Evolutionary conservation across 2,113 vertebrate genomes (phyloP).

Genomic region (Sinocyclocheilus anophthalmus): DNA sequence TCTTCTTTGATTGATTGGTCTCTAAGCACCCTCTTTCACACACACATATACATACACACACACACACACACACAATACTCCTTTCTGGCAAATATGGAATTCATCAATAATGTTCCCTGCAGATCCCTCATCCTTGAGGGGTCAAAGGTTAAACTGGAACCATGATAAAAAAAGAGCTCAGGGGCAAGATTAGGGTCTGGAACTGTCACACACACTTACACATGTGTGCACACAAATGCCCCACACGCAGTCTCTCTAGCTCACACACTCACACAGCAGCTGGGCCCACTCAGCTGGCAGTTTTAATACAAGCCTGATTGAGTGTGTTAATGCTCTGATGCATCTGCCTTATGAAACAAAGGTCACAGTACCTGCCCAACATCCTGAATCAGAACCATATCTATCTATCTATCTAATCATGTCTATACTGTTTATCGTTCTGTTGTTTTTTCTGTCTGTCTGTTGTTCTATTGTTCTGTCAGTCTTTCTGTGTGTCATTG

Average conservation of each 20-base stretch:
- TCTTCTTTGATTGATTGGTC: slow-evolving; percentile 46
- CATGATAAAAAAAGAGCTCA: slow-evolving; percentile 76
- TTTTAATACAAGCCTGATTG: slow-evolving; percentile 67
- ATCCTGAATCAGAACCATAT: slow-evolving; percentile 64
- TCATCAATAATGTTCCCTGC: slow-evolving; percentile 81
- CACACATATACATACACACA: neutral
- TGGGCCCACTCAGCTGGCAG: slow-evolving; percentile 74
- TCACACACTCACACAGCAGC: slow-evolving; percentile 68
- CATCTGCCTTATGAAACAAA: slow-evolving; percentile 64
- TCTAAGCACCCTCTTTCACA: slow-evolving; percentile 30
- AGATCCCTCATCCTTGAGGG: slow-evolving; percentile 68
- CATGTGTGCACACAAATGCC: slow-evolving; percentile 30
- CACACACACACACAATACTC: neutral
- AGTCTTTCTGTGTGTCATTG: slow-evolving; percentile 27
- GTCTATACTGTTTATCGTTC: slow-evolving; percentile 19
- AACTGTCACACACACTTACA: slow-evolving; percentile 31
- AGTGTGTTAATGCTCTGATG: slow-evolving; percentile 63
- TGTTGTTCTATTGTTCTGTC: no score
- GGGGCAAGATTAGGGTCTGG: slow-evolving; percentile 53
- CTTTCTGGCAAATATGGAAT: slow-evolving; percentile 82
- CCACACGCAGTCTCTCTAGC: slow-evolving; percentile 6
- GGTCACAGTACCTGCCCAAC: slow-evolving; percentile 69
- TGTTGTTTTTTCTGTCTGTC: slow-evolving; percentile 44
- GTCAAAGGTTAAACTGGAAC: slow-evolving; percentile 83
- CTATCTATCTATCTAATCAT: neutral